Base-by-base conservation (phyloP, 2,888 invertebrate species). In the Cataglyphis cursor region DNA sequence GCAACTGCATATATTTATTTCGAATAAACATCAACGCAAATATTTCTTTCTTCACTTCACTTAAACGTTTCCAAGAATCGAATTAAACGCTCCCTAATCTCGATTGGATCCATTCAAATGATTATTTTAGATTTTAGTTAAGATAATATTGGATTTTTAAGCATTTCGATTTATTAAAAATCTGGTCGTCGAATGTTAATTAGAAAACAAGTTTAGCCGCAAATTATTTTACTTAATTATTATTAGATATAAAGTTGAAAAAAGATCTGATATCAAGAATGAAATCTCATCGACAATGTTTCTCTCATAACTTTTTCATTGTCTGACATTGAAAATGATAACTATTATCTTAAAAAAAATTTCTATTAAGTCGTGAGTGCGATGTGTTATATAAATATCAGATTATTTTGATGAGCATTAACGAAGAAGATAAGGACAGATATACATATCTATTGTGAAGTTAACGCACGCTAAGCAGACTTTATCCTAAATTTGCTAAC, bases 1-100 rank as follows among this genome's bases (percentile, higher is more conserved):
- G 51, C 15, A 5, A 21, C n/a, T 64, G 21, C 12, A 35, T 70
- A 80, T 31, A 70, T 70, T 70, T 70, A 70, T 70, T 44, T 18
- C 31, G 18, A 44, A 35, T 61, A 59, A 70, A 12, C 21, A 65
- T 65, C 21, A 24, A 70, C 18, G 21, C 10, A 35, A 74, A 44
- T 59, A 24, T 35, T 28, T 68, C 2, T 21, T 44, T 15, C 21
- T 18, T 59, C 12, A 35, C 12, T 59, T 70, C 18, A 12, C 8
- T 78, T 35, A 57, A 66, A 65, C 9, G 2, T 18, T 76, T 66
- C n/a, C 5, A 18, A 65, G 54, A 65, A 66, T 38, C 24, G 6
- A 28, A 44, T 57, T 28, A 28, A 54, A 21, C 28, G 3, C n/a
- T 54, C 0, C 4, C 15, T 41, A 57, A 35, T 62, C 4, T 5